Conservation (phyloP, 2,797 vertebrate species). For the Scleropages formosus region DNA sequence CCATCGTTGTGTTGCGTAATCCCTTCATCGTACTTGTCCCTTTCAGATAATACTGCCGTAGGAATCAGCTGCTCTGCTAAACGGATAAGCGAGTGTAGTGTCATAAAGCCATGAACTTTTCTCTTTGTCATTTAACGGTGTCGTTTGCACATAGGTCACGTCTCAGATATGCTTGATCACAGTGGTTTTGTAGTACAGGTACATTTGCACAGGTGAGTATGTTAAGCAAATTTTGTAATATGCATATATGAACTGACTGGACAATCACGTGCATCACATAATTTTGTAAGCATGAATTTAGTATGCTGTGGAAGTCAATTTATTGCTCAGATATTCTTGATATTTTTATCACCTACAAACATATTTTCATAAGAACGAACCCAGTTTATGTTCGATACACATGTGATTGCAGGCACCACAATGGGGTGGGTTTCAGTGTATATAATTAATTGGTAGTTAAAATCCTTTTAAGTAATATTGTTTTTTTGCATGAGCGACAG, state of each 20-base stretch:
- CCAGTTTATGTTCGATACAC: not conserved
- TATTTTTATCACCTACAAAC: constrained; percentile 4
- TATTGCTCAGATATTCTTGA: not conserved
- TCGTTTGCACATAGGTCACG: not conserved
- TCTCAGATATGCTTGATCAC: not conserved
- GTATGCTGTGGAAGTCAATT: too few species aligned
- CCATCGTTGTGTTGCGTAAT: constrained; percentile 1
- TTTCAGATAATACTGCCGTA: not conserved
- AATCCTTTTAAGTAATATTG: too few species aligned
- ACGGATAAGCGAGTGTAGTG: not conserved
- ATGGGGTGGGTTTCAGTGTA: not conserved
- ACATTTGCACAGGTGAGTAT: not conserved
- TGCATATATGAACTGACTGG: too few species aligned
- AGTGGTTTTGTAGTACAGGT: not conserved
- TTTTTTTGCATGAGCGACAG: too few species aligned
- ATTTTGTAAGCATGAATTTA: too few species aligned
- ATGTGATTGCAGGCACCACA: not conserved
- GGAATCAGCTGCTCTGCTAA: not conserved
- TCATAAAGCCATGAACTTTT: not conserved
- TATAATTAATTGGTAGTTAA: not conserved
- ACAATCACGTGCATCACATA: too few species aligned
- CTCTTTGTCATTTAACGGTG: not conserved
- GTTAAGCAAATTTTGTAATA: not conserved
- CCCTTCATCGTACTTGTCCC: not conserved
- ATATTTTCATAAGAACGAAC: constrained; percentile 19